phyloP scores from a whole-genome alignment of 37 sponge, comb jelly and placozoan species.

The Axinella damicornis region DNA sequence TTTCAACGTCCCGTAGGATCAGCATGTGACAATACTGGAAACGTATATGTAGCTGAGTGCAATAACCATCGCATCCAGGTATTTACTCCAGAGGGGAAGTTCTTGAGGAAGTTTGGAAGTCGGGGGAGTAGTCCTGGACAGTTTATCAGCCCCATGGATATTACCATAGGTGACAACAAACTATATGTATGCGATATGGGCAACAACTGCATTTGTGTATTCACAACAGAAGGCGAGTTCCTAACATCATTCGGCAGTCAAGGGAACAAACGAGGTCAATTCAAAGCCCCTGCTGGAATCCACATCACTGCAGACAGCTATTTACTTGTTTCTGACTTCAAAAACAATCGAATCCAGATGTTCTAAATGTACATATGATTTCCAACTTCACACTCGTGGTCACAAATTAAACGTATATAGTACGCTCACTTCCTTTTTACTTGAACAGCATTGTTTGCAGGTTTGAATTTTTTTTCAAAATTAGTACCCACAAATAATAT shows the following conservation, averaged over 20 bases:
- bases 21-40: constrained; percentile 30
- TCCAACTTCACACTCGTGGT: no score
- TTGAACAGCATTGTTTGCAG: no score
- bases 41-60: constrained; percentile 64
- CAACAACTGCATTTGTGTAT: constrained; percentile 4
- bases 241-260: background rate
- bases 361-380: no score
- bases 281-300: background rate
- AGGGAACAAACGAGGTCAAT: background rate
- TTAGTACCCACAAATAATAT: no score
- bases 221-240: background rate
- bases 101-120: constrained; percentile 20
- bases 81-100: constrained; percentile 43
- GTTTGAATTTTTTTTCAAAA: no score
- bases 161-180: background rate
- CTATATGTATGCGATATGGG: constrained; percentile 21
- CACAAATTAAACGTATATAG: no score
- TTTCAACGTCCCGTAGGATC: constrained; percentile 60
- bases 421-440: no score
- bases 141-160: background rate
- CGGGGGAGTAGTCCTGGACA: background rate
- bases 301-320: background rate
- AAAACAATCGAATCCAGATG: background rate
- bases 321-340: background rate
- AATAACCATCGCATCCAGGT: constrained; percentile 73